Percentiles rank a stretch among this genome's conserved stretches.
phyloP scores from a whole-genome alignment of 2,888 invertebrate species.

The Orgyia antiqua region DNA sequence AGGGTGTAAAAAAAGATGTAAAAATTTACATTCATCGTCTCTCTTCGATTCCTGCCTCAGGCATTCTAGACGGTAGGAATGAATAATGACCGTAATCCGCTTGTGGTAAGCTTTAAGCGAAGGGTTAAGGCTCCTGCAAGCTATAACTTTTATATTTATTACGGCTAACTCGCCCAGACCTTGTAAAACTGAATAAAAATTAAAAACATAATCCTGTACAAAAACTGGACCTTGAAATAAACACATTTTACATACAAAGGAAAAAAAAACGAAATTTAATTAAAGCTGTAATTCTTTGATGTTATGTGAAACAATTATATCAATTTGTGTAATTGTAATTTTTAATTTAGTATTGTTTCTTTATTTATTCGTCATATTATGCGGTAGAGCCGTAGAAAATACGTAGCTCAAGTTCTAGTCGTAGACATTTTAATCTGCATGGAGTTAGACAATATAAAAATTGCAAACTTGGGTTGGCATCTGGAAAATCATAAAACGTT shows the following conservation, averaged over 20 bases:
- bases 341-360: too few species aligned
- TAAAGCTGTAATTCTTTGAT: background rate
- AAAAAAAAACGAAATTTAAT: slow-evolving; percentile 1
- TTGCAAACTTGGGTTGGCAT: too few species aligned
- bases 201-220: slow-evolving; percentile 38
- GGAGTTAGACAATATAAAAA: too few species aligned
- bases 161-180: slow-evolving; percentile 46
- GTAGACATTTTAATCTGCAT: too few species aligned
- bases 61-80: slow-evolving; percentile 68
- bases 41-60: slow-evolving; percentile 46
- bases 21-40: slow-evolving; percentile 41
- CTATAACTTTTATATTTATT: slow-evolving; percentile 68
- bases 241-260: slow-evolving; percentile 3
- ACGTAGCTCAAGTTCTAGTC: too few species aligned
- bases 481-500: too few species aligned
- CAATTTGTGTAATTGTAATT: too few species aligned
- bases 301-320: too few species aligned
- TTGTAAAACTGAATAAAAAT: slow-evolving; percentile 43
- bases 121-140: slow-evolving; percentile 68
- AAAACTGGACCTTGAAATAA: slow-evolving; percentile 14
- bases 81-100: slow-evolving; percentile 74
- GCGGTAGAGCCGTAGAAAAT: too few species aligned
- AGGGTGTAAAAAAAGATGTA: slow-evolving; percentile 42
- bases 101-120: slow-evolving; percentile 71
- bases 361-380: too few species aligned